phyloP scores from a whole-genome alignment of 2,797 vertebrate species.

The Bradypus variegatus region DNA sequence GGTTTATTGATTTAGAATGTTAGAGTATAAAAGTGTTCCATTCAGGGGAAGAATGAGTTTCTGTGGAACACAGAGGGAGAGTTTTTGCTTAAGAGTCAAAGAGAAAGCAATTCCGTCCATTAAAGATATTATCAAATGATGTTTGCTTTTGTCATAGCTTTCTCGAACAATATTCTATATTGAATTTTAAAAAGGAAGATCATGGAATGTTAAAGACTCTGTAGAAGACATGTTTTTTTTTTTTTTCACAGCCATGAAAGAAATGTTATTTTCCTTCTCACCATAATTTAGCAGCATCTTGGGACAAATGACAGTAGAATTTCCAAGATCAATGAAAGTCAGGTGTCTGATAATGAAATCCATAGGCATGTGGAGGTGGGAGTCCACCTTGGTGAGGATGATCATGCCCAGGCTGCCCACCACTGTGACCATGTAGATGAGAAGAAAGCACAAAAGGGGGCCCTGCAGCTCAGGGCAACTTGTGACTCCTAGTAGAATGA shows the following conservation, averaged over 20 bases:
- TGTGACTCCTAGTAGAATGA: conserved; percentile 33
- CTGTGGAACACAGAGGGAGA: not conserved
- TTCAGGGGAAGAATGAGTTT: not conserved
- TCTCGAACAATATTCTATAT: not conserved
- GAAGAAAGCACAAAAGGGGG: not conserved
- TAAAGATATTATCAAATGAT: too few relatives aligned
- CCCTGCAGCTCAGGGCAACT: not conserved
- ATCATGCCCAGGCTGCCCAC: not conserved
- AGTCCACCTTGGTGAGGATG: not conserved
- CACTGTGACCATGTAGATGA: not conserved
- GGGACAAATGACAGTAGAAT: conserved; percentile 28
- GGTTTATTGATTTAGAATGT: not conserved
- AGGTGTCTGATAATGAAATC: not conserved
- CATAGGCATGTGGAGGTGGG: conserved; percentile 41
- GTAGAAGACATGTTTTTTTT: not conserved
- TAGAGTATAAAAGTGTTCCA: not conserved
- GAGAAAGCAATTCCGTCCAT: not conserved
- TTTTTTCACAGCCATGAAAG: not conserved
- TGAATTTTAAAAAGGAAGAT: not conserved
- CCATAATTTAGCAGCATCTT: not conserved
- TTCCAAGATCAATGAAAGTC: conserved; percentile 24
- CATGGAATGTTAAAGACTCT: not conserved
- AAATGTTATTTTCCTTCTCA: not conserved
- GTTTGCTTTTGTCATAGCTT: not conserved
- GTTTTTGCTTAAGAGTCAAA: not conserved